phyloP scores from a whole-genome alignment of 2,113 vertebrate species.

The Candoia aspera region DNA sequence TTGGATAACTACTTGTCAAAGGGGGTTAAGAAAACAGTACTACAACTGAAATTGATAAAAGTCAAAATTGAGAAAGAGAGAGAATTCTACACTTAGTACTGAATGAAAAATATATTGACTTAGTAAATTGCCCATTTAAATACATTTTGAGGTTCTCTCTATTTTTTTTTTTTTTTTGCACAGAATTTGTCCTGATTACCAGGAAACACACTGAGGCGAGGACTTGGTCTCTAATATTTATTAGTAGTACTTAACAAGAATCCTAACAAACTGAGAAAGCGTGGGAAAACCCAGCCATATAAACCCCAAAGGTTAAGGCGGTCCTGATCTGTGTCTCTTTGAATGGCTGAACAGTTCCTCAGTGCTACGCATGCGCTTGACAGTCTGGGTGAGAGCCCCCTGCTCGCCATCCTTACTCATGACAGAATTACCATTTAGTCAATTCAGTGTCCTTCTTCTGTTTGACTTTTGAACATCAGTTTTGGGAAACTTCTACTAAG shows the following conservation, averaged over 20 bases:
- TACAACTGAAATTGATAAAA: neutral
- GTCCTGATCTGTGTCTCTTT: too few species aligned
- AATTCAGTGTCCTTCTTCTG: neutral
- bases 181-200: too few species aligned
- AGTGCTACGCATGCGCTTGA: too few species aligned
- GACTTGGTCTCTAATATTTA: too few species aligned
- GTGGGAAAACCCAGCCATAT: too few species aligned
- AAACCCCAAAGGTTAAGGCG: too few species aligned
- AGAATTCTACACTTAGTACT: neutral
- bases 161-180: neutral
- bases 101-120: neutral
- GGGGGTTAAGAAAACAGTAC: neutral
- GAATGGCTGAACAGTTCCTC: too few species aligned
- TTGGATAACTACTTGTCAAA: neutral
- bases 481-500: neutral
- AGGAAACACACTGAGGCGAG: too few species aligned
- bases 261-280: too few species aligned
- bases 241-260: too few species aligned
- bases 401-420: neutral
- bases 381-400: too few species aligned
- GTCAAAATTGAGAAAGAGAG: neutral
- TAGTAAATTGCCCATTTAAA: neutral
- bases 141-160: neutral
- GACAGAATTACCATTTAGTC: neutral
- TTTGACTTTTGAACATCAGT: neutral